Conservation (phyloP, 2,888 invertebrate species). For the Branchellion lobata region DNA sequence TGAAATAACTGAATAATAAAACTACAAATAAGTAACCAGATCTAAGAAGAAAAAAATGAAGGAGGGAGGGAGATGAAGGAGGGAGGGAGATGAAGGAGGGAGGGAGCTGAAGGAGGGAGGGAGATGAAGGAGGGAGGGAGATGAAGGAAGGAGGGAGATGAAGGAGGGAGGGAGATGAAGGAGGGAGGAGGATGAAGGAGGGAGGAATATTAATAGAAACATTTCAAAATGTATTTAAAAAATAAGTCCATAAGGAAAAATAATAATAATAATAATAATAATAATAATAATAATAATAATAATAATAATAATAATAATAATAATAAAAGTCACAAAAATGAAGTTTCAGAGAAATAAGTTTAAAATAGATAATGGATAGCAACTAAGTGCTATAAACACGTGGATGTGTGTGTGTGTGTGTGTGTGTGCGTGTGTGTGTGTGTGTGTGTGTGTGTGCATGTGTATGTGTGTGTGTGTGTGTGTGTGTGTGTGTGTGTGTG, state of each 20-base stretch:
- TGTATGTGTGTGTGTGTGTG: slow-evolving; percentile 27
- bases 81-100: no score
- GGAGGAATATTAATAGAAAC: neutral
- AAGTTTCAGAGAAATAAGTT: neutral
- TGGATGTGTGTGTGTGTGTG: slow-evolving; percentile 5
- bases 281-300: neutral
- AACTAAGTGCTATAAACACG: neutral
- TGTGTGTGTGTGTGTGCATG: slow-evolving; percentile 5
- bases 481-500: slow-evolving; percentile 19
- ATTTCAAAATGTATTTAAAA: neutral
- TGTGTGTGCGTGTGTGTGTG: slow-evolving; percentile 10
- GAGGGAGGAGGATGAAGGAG: neutral
- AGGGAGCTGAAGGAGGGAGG: no score
- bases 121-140: no score
- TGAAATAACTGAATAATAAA: no score
- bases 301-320: neutral
- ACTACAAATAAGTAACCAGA: no score
- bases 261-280: neutral
- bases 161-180: no score
- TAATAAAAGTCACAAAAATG: neutral
- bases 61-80: no score
- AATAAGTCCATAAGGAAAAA: neutral
- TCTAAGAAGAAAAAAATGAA: no score
- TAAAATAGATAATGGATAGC: neutral
- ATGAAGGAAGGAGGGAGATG: no score